A percentile compares a stretch with the other conserved stretches of the same genome.
phyloP scores from a whole-genome alignment of 2,888 invertebrate species.

The Sturmia bella region DNA sequence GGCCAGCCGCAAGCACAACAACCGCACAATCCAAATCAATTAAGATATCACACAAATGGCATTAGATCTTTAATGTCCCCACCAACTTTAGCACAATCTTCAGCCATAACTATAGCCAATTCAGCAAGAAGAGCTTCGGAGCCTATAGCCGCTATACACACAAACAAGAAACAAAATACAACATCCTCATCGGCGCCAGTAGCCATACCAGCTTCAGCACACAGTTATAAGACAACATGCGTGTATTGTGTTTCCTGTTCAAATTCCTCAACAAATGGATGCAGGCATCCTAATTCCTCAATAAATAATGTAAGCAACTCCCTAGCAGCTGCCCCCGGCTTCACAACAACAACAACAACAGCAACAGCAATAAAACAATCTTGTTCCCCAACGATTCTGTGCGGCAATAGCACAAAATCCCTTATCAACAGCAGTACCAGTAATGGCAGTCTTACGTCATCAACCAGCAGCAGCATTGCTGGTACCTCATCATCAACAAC shows the following conservation, averaged over 20 bases:
- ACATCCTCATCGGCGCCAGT: slow-evolving; percentile 50
- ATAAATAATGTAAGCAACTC: slow-evolving; percentile 63
- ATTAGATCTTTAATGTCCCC: slow-evolving; percentile 59
- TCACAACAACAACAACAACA: slow-evolving; percentile 20
- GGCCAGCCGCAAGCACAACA: too few relatives aligned
- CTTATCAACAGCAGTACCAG: slow-evolving; percentile 64
- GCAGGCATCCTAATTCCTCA: slow-evolving; percentile 67
- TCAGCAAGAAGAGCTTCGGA: slow-evolving; percentile 73
- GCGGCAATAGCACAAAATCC: slow-evolving; percentile 64
- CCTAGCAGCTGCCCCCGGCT: slow-evolving; percentile 50
- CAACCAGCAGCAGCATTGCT: slow-evolving; percentile 48
- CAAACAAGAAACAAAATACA: slow-evolving; percentile 43
- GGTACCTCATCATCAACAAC: slow-evolving; percentile 40
- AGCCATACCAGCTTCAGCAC: slow-evolving; percentile 55
- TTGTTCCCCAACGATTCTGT: slow-evolving; percentile 69
- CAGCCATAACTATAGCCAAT: slow-evolving; percentile 62
- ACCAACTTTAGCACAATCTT: slow-evolving; percentile 61
- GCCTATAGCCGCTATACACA: slow-evolving; percentile 73
- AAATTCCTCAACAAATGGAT: slow-evolving; percentile 68
- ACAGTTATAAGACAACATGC: slow-evolving; percentile 68
- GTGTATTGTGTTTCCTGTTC: slow-evolving; percentile 75
- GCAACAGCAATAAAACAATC: slow-evolving; percentile 68
- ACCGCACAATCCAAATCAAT: slow-evolving; percentile 53
- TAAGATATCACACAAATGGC: slow-evolving; percentile 50
- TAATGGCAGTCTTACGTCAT: slow-evolving; percentile 60